phyloP scores from a whole-genome alignment of 2,113 vertebrate species.

The Lanius ludovicianus region DNA sequence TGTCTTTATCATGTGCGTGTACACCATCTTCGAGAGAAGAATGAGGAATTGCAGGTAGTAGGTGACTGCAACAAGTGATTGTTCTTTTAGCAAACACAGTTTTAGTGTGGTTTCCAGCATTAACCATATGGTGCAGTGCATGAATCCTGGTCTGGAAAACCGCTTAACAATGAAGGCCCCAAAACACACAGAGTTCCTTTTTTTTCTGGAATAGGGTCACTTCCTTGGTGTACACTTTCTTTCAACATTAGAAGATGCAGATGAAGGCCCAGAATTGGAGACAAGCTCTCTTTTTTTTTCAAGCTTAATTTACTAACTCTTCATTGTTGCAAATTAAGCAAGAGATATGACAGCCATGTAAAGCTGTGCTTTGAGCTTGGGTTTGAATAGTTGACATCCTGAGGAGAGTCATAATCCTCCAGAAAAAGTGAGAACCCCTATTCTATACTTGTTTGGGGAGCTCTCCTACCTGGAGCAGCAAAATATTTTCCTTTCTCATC shows the following conservation, averaged over 20 bases:
- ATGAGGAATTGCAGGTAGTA: background rate
- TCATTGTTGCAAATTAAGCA: background rate
- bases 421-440: background rate
- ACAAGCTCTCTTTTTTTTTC: background rate
- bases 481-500: background rate
- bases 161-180: background rate
- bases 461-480: background rate
- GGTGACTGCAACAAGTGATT: background rate
- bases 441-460: background rate
- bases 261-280: background rate
- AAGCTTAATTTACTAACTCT: background rate
- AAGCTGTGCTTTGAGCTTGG: background rate
- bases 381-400: background rate
- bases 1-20: background rate
- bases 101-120: background rate
- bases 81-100: conserved; percentile 40
- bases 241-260: background rate
- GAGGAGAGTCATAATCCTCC: background rate
- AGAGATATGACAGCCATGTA: background rate
- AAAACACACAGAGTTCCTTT: background rate
- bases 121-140: background rate
- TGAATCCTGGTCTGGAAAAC: background rate
- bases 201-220: background rate
- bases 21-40: background rate
- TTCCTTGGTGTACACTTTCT: background rate